These are phyloP conservation scores for Hypomecis punctinalis DNA, from an alignment of 2,888 invertebrate genomes.

Conservation along the genomic window DNA sequence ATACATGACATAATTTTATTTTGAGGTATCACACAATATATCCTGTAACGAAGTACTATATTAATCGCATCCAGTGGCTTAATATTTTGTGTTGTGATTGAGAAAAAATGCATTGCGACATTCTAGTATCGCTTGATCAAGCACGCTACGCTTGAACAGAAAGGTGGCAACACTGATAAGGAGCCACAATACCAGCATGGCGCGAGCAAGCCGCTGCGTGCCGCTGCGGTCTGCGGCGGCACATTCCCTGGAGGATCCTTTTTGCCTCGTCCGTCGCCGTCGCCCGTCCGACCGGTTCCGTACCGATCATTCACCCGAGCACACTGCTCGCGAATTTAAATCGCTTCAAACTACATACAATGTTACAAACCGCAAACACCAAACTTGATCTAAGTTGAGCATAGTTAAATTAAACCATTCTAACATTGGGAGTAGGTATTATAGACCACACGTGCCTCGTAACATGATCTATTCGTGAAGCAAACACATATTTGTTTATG, in stretches of 20 bases:
- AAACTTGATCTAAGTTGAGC: conserved; percentile 24
- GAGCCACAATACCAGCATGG: conserved; percentile 26
- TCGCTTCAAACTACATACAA: conserved; percentile 53
- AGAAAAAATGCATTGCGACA: no score
- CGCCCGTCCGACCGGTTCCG: conserved; percentile 72
- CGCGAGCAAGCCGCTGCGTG: conserved; percentile 27
- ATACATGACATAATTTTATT: no score
- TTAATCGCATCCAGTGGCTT: no score
- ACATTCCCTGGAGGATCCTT: conserved; percentile 75
- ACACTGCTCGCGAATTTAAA: conserved; percentile 66
- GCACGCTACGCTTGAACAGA: no score
- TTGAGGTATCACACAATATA: no score
- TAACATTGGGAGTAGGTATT: conserved; percentile 5
- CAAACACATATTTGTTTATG: neutral
- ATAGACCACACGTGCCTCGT: conserved; percentile 32
- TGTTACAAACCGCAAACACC: conserved; percentile 52
- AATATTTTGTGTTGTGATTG: no score
- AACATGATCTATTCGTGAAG: conserved; percentile 23
- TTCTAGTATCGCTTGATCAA: no score
- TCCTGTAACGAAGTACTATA: no score
- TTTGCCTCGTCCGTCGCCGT: conserved; percentile 50
- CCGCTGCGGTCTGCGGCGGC: conserved; percentile 21
- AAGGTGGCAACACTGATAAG: no score
- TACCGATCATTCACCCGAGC: conserved; percentile 76
- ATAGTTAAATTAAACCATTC: conserved; percentile 16